These are phyloP conservation scores for Euthynnus affinis DNA, from an alignment of 2,797 vertebrate species.

Conservation along the genomic window DNA sequence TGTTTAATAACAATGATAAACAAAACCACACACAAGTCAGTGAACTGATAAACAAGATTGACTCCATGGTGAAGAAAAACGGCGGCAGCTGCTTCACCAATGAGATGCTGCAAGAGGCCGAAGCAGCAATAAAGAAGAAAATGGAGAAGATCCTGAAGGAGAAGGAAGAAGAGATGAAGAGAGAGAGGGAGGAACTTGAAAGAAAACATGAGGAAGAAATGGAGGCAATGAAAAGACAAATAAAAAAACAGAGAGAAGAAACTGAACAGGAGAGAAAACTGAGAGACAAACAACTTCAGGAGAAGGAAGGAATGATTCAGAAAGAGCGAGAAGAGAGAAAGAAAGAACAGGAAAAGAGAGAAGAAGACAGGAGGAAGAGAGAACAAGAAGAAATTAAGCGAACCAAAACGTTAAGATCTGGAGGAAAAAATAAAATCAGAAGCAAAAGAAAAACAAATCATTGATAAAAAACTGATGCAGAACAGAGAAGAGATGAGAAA, in stretches of 20 bases:
- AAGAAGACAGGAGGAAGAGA: neutral
- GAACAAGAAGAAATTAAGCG: neutral
- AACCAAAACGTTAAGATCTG: too few relatives aligned
- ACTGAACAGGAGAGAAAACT: too few relatives aligned
- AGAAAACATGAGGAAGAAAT: too few relatives aligned
- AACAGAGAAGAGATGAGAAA: neutral
- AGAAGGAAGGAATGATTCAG: too few relatives aligned
- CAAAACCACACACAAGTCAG: neutral
- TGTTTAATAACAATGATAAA: neutral
- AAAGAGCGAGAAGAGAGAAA: neutral
- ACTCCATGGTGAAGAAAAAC: slow-evolving; percentile 17
- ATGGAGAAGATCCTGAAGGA: neutral
- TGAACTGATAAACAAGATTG: too few relatives aligned
- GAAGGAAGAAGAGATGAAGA: too few relatives aligned
- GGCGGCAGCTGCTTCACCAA: slow-evolving; percentile 13
- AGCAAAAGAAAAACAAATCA: too few relatives aligned
- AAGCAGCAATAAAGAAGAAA: neutral
- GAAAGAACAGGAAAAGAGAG: neutral
- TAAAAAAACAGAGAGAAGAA: neutral
- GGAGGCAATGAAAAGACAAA: neutral
- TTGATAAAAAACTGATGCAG: neutral
- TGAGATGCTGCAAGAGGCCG: too few relatives aligned
- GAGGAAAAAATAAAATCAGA: too few relatives aligned
- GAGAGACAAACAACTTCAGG: too few relatives aligned
- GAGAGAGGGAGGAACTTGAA: too few relatives aligned